Evolutionary conservation across 2,113 vertebrate genomes (phyloP), one percentile per base, ranked within the genome.

Genomic region (Toxotes jaculatrix): DNA sequence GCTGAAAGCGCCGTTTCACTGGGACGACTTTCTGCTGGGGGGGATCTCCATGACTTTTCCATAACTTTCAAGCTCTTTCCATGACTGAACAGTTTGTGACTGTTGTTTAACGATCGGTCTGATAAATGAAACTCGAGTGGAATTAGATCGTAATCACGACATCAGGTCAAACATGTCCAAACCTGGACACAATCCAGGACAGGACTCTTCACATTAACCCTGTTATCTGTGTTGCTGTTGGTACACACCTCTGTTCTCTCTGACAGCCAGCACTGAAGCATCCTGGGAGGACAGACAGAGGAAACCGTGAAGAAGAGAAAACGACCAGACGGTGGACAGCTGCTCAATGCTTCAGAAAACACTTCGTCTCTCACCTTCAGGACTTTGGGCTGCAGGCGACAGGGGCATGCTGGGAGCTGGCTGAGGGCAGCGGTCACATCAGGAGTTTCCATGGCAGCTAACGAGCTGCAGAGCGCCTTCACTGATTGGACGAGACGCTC

Each of bases 401-500:
- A 98, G 3, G 97, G 97, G 79, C 98, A 99, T 49, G 98, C 96
- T 3, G 98, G 98, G 88, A 99, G 95, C 92, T 96, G 97, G 94
- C 94, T 98, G 76, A 99, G 96, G 49, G 98, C 98, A 0, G 69
- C 86, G 0, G 97, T 99, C 91, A 99, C 96, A n/a, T 99, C 98
- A 1, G 95, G 96, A 0, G 97, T 96, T 47, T 99, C 98, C 70
- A 99, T 96, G 0, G 97, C 94, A 0, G 97, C 98, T 17, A 99
- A 89, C 2, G 97, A 97, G 1, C 93, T 98, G 94, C 97, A 99
- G 86, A 99, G 96, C 57, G 97, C 97, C 94, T 97, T 98, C 70
- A 99, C 96, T 0, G 98, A 97, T 93, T 99, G 98, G 83, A 99
- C 96, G 69, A 98, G 95, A 34, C 98, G 95, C 89, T 98, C 98